Evolutionary conservation across 2,113 vertebrate species (phyloP), one percentile per base, ranked within the genome.

Genomic region (Muntiacus muntjak): DNA sequence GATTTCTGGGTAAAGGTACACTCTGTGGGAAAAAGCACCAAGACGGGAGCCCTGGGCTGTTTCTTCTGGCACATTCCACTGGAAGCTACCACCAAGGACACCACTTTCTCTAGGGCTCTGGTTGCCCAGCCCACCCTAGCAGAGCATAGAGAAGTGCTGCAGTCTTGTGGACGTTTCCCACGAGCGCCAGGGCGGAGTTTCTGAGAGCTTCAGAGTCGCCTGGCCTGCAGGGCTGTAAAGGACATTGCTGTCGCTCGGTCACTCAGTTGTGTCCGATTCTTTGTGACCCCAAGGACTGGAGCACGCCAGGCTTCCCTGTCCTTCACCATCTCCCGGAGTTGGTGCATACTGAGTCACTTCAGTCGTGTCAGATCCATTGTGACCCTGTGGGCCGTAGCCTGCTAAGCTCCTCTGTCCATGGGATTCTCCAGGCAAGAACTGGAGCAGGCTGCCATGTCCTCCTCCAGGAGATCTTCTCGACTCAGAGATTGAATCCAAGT

Each of bases 171-270:
- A 36, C 4, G 8, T 21, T 19, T 11, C 64, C n/a, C 7, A 71
- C 8, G 21, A 17, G 62, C 2, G 15, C 30, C 62, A 2, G 62
- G 19, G 62, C 0, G 0, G 30, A 17, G 33, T 17, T 67, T 19
- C 60, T 33, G 60, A 19, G 30, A 64, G 16, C 33, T 67, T 17
- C 62, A 64, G 30, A n/a, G 62, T 17, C 30, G 17, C 13, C 28
- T 60, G 33, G 62, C 15, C 30, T n/a, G 62, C 62, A 67, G 62
- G 33, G 16, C 64, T 71, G 64, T 9, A 71, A 67, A 67, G 62
- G 60, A 30, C 60, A 62, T 28, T 15, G 28, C 14, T 30, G 60
- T 12, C 3, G 6, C 15, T 62, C 6, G 11, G 57, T 1, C 57
- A 30, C 60, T 62, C 60, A 62, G 13, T 30, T 6, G 2, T 15